These are phyloP conservation scores for Thermophis baileyi DNA, from an alignment of 2,113 vertebrate species.

Conservation along the genomic window DNA sequence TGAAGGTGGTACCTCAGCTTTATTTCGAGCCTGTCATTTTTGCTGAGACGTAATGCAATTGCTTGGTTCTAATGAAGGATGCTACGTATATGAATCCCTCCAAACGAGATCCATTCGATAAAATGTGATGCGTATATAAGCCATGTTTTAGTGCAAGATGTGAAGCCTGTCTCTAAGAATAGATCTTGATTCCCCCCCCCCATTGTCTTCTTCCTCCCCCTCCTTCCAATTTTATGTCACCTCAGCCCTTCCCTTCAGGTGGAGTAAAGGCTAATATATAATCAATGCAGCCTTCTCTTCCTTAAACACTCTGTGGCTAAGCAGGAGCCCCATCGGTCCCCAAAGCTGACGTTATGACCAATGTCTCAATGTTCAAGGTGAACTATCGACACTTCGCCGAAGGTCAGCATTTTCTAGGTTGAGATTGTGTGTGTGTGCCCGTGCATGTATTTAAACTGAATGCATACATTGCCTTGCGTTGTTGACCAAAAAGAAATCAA, in stretches of 20 bases:
- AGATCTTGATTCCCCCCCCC: neutral
- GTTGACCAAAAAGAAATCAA: neutral
- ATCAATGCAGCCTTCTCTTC: neutral
- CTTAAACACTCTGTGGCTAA: neutral
- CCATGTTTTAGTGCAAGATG: neutral
- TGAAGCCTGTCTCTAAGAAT: neutral
- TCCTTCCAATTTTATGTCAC: neutral
- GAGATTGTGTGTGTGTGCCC: neutral
- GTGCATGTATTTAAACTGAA: neutral
- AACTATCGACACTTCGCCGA: neutral
- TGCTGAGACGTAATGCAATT: neutral
- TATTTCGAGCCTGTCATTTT: neutral
- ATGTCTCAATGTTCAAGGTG: neutral
- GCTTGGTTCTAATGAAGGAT: neutral
- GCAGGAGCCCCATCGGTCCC: neutral
- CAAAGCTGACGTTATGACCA: neutral
- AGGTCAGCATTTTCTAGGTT: neutral
- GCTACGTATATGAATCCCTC: neutral
- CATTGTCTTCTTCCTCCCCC: neutral
- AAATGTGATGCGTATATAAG: neutral
- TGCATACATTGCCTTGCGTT: neutral
- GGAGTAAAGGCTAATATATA: neutral
- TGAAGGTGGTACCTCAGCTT: neutral
- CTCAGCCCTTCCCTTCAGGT: neutral
- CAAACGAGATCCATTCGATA: neutral